Base-by-base conservation (phyloP, 2,797 vertebrate species). In the Monodelphis domestica region DNA sequence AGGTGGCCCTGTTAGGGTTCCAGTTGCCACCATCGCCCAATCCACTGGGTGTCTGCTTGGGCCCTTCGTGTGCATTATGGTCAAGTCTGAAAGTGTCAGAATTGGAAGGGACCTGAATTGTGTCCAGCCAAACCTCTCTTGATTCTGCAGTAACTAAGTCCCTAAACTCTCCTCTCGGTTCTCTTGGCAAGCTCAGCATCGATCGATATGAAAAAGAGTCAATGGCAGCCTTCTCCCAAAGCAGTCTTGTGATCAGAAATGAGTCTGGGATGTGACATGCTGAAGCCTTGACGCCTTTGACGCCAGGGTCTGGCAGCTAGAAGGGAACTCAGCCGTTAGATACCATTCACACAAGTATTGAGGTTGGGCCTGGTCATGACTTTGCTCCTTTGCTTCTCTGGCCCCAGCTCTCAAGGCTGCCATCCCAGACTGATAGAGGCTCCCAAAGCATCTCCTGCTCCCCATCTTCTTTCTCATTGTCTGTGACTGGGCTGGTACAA, bases 401-500 rank as follows among this genome's bases (percentile, higher is more conserved):
- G 63, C n/a, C 63, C 33, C n/a, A 70, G 5, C 14, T 70, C 15
- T 33, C 33, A 6, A 38, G n/a, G 63, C 15, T n/a, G 3, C n/a
- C 59, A 59, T 30, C 59, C 33, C 33, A 63, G 63, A 5, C 59
- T 6, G 14, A 21, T 57, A 57, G 1, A 0, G 15, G n/a, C n/a
- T 38, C 17, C 6, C 38, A 21, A 28, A 70, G 6, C n/a, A n/a
- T 6, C 14, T 63, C 59, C 33, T n/a, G 33, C 17, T 38, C 63
- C 63, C n/a, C 63, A 21, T 6, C 6, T 63, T 70, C 15, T 70
- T 56, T 56, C 55, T 56, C 2, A 21, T 6, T 33, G 9, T n/a
- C 2, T 14, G n/a, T 2, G 2, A n/a, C 63, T n/a, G 38, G n/a
- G n/a, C n/a, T 5, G 1, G n/a, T 63, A 4, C 33, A n/a, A 17